Conservation (phyloP, 2,888 invertebrate genomes). For the Linyphia triangularis region DNA sequence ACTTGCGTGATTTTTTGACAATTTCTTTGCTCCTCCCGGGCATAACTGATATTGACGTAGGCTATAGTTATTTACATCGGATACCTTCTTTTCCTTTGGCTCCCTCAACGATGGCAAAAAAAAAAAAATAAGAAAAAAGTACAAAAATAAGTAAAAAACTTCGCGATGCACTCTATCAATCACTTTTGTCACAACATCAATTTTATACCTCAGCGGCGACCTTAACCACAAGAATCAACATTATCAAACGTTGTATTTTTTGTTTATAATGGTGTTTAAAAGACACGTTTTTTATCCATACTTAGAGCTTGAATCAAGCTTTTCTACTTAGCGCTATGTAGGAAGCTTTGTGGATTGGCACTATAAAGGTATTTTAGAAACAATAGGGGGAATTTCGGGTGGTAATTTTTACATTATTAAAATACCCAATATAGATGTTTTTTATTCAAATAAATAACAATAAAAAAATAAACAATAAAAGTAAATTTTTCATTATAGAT, state of each 20-base stretch:
- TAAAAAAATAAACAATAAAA: no score
- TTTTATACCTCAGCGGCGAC: slow-evolving; percentile 67
- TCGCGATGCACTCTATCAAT: slow-evolving; percentile 59
- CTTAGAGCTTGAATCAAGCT: background rate
- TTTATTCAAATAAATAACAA: no score
- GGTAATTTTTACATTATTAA: no score
- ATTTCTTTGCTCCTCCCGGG: slow-evolving; percentile 52
- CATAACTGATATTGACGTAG: slow-evolving; percentile 68
- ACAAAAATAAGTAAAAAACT: slow-evolving; percentile 32
- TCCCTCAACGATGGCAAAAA: slow-evolving; percentile 34
- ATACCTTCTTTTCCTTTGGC: slow-evolving; percentile 46
- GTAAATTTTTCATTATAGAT: no score
- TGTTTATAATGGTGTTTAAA: slow-evolving; percentile 42
- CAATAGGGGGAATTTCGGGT: no score
- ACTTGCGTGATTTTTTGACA: slow-evolving; percentile 70
- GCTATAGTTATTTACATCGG: slow-evolving; percentile 69
- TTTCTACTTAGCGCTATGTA: no score
- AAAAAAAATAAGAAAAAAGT: background rate
- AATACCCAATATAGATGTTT: no score
- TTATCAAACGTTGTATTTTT: slow-evolving; percentile 53
- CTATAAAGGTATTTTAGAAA: no score
- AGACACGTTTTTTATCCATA: slow-evolving; percentile 13
- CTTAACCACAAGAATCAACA: slow-evolving; percentile 69
- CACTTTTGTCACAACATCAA: slow-evolving; percentile 75
- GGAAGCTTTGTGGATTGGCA: no score